Base-by-base conservation (phyloP, 2,888 invertebrate genomes). In the Hirtodrosophila cameraria region DNA sequence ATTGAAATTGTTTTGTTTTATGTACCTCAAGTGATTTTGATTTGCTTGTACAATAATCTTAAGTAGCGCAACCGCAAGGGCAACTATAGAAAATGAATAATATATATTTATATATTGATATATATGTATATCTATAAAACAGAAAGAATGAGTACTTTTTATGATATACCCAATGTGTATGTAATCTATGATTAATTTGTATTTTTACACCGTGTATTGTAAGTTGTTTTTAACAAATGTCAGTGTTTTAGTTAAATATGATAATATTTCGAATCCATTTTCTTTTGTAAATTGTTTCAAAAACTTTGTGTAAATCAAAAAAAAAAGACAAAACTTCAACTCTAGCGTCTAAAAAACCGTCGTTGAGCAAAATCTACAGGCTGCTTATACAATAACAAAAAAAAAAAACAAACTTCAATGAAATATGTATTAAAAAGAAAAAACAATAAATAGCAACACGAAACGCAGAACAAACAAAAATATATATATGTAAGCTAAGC, bases 31-130 rank as follows among this genome's bases (percentile, higher is more conserved):
- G 23, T 52, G 50, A 50, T 65, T 76, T 63, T 48, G 49, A 55
- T 73, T 80, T 77, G 86, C 80, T 83, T 86, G 78, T 84, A 84
- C 63, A 77, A 74, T 86, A 86, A 75, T 64, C 63, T 84, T 86
- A 86, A 84, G 85, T 86, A 82, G 85, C 78, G 61, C 59, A 72
- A 66, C 57, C 33, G 46, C 45, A 64, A 62, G 41, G 36, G 36
- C 31, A 77, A 50, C 39, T 23, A 63, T 84, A 77, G 78, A 36
- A 68, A 66, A 78, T 58, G 25, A 43, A 59, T 33, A 23, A 71
- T 62, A 75, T 63, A 63, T 59, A 58, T 64, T 53, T 60, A 58
- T 68, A 57, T 43, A 38, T 57, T 43, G 58, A 48, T 67, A 66
- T 31, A 54, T 59, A 55, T 35, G n/a, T n/a, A n/a, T n/a, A n/a